Percentiles rank a stretch among this genome's conserved stretches.
Evolutionary conservation across 2,113 vertebrate genomes (phyloP).

Genomic region (Rhineura floridana): DNA sequence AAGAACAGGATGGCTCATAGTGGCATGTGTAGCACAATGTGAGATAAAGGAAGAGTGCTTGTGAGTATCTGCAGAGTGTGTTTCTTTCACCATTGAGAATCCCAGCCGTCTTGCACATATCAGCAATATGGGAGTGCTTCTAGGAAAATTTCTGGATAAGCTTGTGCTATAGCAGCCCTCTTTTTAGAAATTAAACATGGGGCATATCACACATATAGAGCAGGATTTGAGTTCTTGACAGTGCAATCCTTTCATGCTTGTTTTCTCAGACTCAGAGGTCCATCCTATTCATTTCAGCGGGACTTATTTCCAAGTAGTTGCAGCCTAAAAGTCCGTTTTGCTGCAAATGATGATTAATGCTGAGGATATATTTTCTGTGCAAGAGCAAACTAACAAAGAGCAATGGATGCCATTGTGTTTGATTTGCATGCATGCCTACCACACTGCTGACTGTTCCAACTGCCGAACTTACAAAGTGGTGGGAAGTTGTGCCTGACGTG

Average conservation of each 20-base stretch:
- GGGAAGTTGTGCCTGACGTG: slow-evolving; percentile 25
- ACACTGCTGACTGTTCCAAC: background rate
- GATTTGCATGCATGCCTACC: background rate
- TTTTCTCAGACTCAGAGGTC: background rate
- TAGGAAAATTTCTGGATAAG: background rate
- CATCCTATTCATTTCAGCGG: no score
- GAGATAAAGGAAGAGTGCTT: background rate
- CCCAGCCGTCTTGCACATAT: background rate
- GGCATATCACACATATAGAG: background rate
- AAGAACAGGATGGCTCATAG: background rate
- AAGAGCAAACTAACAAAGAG: background rate
- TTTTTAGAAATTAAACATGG: background rate
- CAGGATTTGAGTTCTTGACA: background rate
- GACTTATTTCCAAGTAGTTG: background rate
- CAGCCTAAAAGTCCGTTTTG: background rate
- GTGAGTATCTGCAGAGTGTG: background rate
- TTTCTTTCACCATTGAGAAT: background rate
- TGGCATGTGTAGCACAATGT: background rate
- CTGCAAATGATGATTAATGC: background rate
- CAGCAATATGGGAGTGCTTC: background rate
- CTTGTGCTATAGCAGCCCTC: background rate
- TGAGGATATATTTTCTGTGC: background rate
- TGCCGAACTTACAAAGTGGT: slow-evolving; percentile 32
- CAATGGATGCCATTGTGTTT: background rate
- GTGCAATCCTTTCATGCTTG: background rate